Evolutionary conservation across 2,797 vertebrate genomes (phyloP).

Genomic region (Mareca strepera): DNA sequence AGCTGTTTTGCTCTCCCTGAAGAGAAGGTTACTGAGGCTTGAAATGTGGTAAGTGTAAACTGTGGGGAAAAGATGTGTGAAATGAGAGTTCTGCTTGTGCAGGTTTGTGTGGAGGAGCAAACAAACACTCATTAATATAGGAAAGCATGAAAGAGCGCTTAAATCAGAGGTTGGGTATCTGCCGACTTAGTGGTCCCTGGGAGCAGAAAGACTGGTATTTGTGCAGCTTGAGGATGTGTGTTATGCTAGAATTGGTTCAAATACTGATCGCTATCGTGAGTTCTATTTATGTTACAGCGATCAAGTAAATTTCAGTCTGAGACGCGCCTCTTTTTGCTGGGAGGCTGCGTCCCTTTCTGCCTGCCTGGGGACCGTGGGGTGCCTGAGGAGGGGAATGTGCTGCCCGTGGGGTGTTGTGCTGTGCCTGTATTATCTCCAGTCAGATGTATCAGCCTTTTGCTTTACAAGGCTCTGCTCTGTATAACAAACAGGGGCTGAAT

Average conservation of each 20-base stretch:
- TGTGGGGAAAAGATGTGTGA: background rate
- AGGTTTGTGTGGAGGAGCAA: background rate
- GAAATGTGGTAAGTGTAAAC: background rate
- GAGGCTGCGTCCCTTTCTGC: background rate
- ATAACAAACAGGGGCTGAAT: too few species aligned
- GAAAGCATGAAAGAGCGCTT: background rate
- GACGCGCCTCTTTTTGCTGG: background rate
- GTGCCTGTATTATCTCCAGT: accelerated
- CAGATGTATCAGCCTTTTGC: background rate
- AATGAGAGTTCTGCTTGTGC: accelerated
- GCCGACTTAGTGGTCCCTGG: accelerated
- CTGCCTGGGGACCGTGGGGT: background rate
- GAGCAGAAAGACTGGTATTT: background rate
- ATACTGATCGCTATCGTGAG: background rate
- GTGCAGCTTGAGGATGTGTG: background rate
- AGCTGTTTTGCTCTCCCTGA: background rate
- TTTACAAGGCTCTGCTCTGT: background rate
- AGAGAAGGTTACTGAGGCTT: background rate
- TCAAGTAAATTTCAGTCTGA: background rate
- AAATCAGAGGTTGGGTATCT: background rate
- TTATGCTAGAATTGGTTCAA: background rate
- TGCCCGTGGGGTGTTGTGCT: background rate
- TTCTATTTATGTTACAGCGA: background rate
- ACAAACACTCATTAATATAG: background rate
- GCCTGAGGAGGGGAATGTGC: background rate